Evolutionary conservation across 2,113 vertebrate genomes (phyloP).

Genomic region (Nesospiza acunhae): DNA sequence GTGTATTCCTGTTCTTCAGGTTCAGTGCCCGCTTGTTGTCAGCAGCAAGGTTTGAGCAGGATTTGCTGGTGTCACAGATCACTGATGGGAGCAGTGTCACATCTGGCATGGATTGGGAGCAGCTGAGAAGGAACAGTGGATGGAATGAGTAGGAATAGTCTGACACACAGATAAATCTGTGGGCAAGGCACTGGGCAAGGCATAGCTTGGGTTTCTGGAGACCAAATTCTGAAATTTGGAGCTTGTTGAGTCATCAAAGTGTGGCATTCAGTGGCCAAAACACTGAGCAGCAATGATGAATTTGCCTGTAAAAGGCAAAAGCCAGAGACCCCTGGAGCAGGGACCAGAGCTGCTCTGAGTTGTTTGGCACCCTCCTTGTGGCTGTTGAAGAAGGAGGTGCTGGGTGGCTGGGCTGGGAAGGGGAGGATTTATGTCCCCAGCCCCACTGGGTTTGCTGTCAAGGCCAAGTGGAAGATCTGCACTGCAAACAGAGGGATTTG

Average conservation of each 20-base stretch:
- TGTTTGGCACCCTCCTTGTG: not conserved
- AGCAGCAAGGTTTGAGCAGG: not conserved
- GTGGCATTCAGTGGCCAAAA: rapidly evolving
- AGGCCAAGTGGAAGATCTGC: not conserved
- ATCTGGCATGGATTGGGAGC: not conserved
- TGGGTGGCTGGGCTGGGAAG: not conserved
- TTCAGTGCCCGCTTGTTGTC: not conserved
- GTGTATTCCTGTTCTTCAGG: not conserved
- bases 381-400: not conserved
- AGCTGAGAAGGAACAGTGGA: rapidly evolving
- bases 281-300: not conserved
- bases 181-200: not conserved
- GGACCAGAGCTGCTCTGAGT: not conserved
- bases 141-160: not conserved
- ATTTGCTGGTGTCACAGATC: not conserved
- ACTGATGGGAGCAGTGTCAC: not conserved
- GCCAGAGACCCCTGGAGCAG: not conserved
- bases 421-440: not conserved
- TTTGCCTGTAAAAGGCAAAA: not conserved
- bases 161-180: not conserved
- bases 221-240: not conserved
- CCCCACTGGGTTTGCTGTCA: rapidly evolving
- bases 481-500: not conserved
- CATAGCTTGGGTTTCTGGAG: not conserved
- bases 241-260: not conserved